phyloP scores from a whole-genome alignment of 2,113 vertebrate species.

The Microcebus jonahi region DNA sequence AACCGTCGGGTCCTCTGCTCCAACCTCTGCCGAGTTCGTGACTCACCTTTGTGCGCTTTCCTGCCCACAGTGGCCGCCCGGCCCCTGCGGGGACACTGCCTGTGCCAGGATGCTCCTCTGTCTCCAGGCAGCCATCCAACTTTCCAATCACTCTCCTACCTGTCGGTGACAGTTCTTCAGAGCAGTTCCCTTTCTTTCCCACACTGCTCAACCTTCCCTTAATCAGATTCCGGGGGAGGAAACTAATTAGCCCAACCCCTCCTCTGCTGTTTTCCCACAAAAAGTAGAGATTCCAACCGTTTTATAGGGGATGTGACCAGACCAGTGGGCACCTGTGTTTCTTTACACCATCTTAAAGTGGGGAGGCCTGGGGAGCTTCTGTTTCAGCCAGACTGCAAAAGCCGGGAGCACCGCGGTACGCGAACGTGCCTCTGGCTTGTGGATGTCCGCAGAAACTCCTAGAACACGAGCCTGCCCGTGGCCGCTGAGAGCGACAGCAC shows the following conservation, averaged over 20 bases:
- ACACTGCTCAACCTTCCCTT: slow-evolving; percentile 63
- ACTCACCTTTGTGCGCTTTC: background rate
- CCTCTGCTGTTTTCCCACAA: slow-evolving; percentile 70
- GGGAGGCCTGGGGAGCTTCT: background rate
- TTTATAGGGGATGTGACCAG: slow-evolving; percentile 77
- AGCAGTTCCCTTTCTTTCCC: slow-evolving; percentile 59
- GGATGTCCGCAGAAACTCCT: background rate
- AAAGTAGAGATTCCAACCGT: slow-evolving; percentile 74
- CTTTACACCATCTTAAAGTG: slow-evolving; percentile 56
- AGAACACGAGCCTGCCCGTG: background rate
- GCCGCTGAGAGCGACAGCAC: background rate
- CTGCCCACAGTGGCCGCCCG: background rate
- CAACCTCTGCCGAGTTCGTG: background rate
- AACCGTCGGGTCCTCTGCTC: background rate
- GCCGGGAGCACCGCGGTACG: background rate
- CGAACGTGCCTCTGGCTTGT: slow-evolving; percentile 32
- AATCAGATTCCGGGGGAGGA: slow-evolving; percentile 78
- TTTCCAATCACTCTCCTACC: background rate
- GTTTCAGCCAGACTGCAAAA: background rate
- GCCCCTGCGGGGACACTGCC: background rate
- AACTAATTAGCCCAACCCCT: slow-evolving; percentile 81
- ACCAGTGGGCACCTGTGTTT: slow-evolving; percentile 69
- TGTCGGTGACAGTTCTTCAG: slow-evolving; percentile 46
- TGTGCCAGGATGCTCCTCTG: background rate
- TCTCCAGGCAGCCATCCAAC: background rate